Percentiles rank a stretch among this genome's conserved stretches.
These are phyloP conservation scores for Pycnonotus jocosus DNA, from an alignment of 2,113 vertebrate species.

Conservation along the genomic window DNA sequence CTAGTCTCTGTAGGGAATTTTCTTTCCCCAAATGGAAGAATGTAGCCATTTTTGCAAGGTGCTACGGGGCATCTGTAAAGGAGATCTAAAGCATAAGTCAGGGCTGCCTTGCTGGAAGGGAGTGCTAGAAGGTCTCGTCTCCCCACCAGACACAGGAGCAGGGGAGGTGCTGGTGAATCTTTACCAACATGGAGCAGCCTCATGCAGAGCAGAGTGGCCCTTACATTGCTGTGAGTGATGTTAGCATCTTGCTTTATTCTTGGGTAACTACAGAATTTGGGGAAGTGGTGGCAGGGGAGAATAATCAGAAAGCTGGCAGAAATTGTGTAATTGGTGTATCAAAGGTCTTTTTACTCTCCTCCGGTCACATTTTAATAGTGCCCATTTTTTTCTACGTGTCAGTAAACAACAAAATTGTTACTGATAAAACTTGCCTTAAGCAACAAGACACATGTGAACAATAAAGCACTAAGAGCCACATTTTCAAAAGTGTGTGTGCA, in stretches of 20 bases:
- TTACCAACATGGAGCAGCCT: not conserved
- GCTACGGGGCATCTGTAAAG: not conserved
- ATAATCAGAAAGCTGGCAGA: not conserved
- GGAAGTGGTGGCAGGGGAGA: not conserved
- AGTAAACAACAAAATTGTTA: constrained; percentile 32
- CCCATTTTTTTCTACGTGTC: not conserved
- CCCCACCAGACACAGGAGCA: not conserved
- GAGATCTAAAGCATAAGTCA: not conserved
- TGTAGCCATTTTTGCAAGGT: not conserved
- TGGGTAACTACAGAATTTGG: not conserved
- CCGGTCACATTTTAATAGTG: not conserved
- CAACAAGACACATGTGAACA: constrained; percentile 48
- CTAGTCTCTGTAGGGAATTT: not conserved
- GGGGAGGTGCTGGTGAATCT: not conserved
- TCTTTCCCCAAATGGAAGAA: not conserved
- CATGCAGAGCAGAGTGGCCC: not conserved
- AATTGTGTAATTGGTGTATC: not conserved
- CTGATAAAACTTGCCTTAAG: constrained; percentile 42
- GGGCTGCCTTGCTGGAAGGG: not conserved
- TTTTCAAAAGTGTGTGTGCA: constrained; percentile 44
- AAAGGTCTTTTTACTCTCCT: not conserved
- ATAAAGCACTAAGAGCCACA: constrained; percentile 32
- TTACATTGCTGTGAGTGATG: not conserved
- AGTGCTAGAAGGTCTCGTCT: not conserved
- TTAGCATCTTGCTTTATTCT: not conserved